A percentile compares a stretch with the other conserved stretches of the same genome.
Evolutionary conservation across 2,797 vertebrate species (phyloP).

Genomic region (Tiaroga cobitis): DNA sequence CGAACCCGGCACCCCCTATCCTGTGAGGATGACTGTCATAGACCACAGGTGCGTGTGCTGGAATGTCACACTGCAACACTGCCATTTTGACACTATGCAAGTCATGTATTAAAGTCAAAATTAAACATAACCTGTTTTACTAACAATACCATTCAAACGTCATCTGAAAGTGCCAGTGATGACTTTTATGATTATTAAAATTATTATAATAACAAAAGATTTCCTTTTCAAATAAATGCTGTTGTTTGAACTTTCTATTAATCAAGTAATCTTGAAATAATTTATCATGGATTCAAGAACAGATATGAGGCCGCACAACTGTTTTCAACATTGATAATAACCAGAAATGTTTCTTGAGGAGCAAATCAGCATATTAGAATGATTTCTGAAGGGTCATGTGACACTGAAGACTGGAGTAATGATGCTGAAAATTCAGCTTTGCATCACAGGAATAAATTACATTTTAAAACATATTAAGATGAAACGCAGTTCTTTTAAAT

Average conservation of each 20-base stretch:
- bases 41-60: background rate
- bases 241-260: background rate
- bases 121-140: background rate
- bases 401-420: background rate
- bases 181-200: background rate
- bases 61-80: background rate
- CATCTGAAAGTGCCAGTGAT: background rate
- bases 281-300: background rate
- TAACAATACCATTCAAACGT: too few relatives aligned
- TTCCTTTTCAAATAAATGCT: background rate
- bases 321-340: background rate
- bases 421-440: background rate
- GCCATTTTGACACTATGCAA: background rate
- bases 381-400: slow-evolving; percentile 1
- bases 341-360: too few relatives aligned
- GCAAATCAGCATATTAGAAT: background rate
- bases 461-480: too few relatives aligned
- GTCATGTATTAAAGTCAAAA: background rate
- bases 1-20: background rate
- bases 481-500: background rate
- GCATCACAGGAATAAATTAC: background rate
- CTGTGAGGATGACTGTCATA: background rate
- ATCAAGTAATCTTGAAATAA: background rate
- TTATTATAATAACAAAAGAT: background rate
- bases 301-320: background rate